These are phyloP conservation scores for Cetonia aurata DNA, from an alignment of 2,888 invertebrate genomes.

Conservation along the genomic window DNA sequence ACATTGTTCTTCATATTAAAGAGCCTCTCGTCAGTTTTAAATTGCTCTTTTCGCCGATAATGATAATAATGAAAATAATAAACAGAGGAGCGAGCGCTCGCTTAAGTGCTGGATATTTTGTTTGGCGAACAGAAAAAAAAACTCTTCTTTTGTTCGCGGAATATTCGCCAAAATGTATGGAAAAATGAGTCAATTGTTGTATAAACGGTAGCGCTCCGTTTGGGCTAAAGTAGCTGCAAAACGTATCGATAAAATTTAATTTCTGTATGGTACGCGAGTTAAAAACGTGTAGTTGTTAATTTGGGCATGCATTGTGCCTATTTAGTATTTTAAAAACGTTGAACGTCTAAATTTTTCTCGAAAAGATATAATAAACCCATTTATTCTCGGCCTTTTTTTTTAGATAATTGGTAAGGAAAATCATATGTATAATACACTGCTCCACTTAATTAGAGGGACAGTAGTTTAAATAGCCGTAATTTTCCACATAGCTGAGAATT, in stretches of 20 bases:
- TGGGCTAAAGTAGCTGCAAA: background rate
- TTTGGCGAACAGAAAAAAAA: slow-evolving; percentile 6
- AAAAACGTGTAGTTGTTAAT: too few species aligned
- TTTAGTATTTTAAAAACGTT: too few species aligned
- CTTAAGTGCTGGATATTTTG: slow-evolving; percentile 29
- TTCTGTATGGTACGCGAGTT: too few species aligned
- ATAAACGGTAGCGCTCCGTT: background rate
- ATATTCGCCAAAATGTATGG: slow-evolving; percentile 20
- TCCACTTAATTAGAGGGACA: too few species aligned
- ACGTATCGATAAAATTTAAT: slow-evolving; percentile 2
- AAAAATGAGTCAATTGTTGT: slow-evolving; percentile 9
- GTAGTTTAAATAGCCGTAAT: too few species aligned
- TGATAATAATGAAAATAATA: slow-evolving; percentile 29
- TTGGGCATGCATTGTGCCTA: too few species aligned
- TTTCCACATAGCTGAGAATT: too few species aligned
- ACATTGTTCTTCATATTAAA: slow-evolving; percentile 28
- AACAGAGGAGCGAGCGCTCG: background rate
- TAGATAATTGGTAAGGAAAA: too few species aligned
- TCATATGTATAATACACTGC: too few species aligned
- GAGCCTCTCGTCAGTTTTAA: slow-evolving; percentile 27
- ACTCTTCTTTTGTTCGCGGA: background rate
- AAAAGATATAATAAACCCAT: too few species aligned
- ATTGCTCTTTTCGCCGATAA: slow-evolving; percentile 31
- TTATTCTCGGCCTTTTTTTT: too few species aligned
- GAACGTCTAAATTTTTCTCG: too few species aligned